Evolutionary conservation across 2,797 vertebrate species (phyloP).

Genomic region (Sorex maritimensis): DNA sequence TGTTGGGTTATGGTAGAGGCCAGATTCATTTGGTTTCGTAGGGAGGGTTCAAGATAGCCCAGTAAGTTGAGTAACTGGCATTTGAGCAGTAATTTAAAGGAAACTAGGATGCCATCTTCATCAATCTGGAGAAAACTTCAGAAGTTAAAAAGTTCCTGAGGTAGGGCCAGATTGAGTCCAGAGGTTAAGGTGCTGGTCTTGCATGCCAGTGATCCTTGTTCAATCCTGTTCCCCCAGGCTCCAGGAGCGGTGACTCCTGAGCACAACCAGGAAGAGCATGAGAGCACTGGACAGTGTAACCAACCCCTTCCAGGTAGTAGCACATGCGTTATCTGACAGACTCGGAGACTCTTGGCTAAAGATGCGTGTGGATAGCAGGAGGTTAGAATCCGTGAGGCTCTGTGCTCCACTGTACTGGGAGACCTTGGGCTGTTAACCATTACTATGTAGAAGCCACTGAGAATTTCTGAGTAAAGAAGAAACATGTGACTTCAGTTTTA

Average conservation of each 20-base stretch:
- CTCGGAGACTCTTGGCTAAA: too few relatives aligned
- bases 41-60: background rate
- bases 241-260: too few relatives aligned
- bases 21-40: background rate
- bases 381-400: background rate
- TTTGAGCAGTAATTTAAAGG: background rate
- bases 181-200: too few relatives aligned
- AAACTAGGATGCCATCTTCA: background rate
- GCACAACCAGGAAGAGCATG: too few relatives aligned
- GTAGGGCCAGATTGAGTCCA: too few relatives aligned
- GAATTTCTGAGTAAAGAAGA: background rate
- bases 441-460: background rate
- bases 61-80: background rate
- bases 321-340: too few relatives aligned
- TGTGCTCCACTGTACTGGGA: fast-evolving
- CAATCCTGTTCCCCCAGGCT: too few relatives aligned
- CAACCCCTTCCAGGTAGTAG: too few relatives aligned
- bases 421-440: background rate
- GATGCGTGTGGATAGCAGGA: too few relatives aligned
- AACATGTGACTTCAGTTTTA: background rate
- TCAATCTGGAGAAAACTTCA: background rate
- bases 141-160: background rate
- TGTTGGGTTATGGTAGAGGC: background rate
- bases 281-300: too few relatives aligned
- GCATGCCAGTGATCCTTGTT: too few relatives aligned